Evolutionary conservation across 2,113 vertebrate species (phyloP), one percentile per base, ranked within the genome.

Genomic region (Cottus gobio): DNA sequence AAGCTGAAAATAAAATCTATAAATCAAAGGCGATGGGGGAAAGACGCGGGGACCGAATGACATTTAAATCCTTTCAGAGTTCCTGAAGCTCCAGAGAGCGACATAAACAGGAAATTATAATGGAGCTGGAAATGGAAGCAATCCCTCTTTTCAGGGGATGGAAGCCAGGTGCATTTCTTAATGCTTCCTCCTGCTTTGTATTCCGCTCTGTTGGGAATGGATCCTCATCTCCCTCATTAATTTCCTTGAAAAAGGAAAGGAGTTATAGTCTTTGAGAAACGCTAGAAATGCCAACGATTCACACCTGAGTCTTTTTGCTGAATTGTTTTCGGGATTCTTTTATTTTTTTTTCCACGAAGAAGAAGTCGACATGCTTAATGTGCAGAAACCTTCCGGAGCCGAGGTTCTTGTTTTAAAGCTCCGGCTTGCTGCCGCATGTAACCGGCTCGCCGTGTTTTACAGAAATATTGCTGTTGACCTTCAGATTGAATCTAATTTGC

Each of bases 21-120:
- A 92, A 93, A 93, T 93, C 90, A 91, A 91, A 93, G 82, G 85
- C 83, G 85, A 90, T 89, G 89, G 85, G 82, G 87, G 78, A 91
- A 84, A 90, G 90, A 89, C 89, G 79, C 39, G 37, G 75, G 71
- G 76, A 90, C 60, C 90, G 84, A 91, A 90, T 84, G 87, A 85
- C 90, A 90, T 91, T 93, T 91, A 89, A 91, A 93, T 91, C 89
- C 85, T 90, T 84, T 93, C 80, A 81, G 74, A 79, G 85, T 87
- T 89, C 79, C 81, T 78, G 91, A 80, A 86, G 86, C 86, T 86
- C 90, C 84, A 86, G 84, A 88, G 76, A 72, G 84, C 0, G 85
- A 90, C 92, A 92, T 90, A 92, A 94, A 94, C 90, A 91, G 89
- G 87, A 92, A 91, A 92, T 91, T 91, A 90, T 93, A 91, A 93